Percentiles rank a stretch among this genome's conserved stretches.
phyloP scores from a whole-genome alignment of 2,797 vertebrate species.

The Schizothorax lantsangensis region DNA sequence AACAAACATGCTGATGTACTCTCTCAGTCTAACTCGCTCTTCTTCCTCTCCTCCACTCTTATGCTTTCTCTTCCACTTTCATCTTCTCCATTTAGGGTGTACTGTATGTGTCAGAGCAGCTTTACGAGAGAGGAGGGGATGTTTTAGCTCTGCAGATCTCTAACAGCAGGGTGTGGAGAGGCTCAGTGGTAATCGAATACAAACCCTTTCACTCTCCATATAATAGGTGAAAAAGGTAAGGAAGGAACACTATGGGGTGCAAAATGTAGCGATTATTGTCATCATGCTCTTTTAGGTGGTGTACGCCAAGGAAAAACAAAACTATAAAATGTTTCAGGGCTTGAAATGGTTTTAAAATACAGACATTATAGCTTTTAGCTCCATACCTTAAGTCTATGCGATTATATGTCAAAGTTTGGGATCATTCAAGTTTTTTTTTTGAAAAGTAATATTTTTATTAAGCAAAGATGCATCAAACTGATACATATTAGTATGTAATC shows the following conservation, averaged over 20 bases:
- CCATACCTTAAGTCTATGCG: not conserved
- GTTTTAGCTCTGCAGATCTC: conserved; percentile 4
- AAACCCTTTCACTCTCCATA: conserved; percentile 27
- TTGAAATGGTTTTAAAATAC: not conserved
- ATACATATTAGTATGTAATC: too few species aligned
- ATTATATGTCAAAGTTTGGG: not conserved
- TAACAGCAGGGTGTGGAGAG: conserved; percentile 30
- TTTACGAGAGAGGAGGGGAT: not conserved
- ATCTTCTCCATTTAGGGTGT: conserved; percentile 2
- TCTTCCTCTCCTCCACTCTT: not conserved
- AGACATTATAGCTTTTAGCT: not conserved
- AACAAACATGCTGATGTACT: conserved; percentile 23
- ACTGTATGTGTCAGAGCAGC: not conserved
- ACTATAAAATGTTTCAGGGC: not conserved
- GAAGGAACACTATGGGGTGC: not conserved
- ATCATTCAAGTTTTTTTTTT: too few species aligned
- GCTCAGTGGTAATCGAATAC: conserved; percentile 21
- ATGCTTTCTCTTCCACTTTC: not conserved
- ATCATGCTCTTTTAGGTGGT: not conserved
- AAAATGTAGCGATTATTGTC: not conserved
- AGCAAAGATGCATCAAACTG: not conserved
- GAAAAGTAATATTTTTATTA: not conserved
- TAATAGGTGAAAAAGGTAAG: conserved; percentile 3
- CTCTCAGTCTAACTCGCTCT: not conserved
- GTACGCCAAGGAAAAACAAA: not conserved